phyloP scores from a whole-genome alignment of 53 echinoderm and acorn worm species.

The Glandiceps talaboti region DNA sequence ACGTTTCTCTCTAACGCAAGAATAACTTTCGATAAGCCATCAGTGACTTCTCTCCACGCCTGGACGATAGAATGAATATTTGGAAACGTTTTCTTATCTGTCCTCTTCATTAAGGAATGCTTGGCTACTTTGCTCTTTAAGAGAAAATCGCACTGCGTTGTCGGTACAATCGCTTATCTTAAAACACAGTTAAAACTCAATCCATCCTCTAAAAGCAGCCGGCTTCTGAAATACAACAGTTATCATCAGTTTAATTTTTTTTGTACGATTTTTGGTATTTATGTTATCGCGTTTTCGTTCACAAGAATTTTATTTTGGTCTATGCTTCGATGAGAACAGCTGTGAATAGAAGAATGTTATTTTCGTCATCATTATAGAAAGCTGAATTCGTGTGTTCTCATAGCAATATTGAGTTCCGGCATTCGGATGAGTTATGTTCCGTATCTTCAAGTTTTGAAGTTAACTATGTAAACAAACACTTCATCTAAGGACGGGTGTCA shows the following conservation, averaged over 20 bases:
- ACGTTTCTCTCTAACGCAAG: background rate
- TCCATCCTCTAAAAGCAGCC: background rate
- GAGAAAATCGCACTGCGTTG: background rate
- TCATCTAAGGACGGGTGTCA: background rate
- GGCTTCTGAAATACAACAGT: background rate
- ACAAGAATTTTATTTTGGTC: too few relatives aligned
- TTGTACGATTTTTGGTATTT: too few relatives aligned
- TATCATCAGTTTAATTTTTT: background rate
- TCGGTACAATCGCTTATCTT: background rate
- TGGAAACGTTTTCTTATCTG: background rate
- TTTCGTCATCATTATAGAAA: background rate
- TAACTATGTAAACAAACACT: background rate
- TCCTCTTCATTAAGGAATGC: background rate
- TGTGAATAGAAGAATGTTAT: background rate
- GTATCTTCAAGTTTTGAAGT: background rate
- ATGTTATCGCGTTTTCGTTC: too few relatives aligned
- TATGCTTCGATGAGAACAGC: too few relatives aligned
- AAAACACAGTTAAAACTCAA: background rate
- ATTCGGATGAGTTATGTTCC: background rate
- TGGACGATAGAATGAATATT: background rate
- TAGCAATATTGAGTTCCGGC: too few relatives aligned
- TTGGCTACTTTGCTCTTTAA: background rate
- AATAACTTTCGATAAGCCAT: background rate
- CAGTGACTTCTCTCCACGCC: background rate
- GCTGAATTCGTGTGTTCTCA: too few relatives aligned